Percentiles rank a stretch among this genome's conserved stretches.
Evolutionary conservation across 2,113 vertebrate genomes (phyloP).

Genomic region (Carassius gibelio): DNA sequence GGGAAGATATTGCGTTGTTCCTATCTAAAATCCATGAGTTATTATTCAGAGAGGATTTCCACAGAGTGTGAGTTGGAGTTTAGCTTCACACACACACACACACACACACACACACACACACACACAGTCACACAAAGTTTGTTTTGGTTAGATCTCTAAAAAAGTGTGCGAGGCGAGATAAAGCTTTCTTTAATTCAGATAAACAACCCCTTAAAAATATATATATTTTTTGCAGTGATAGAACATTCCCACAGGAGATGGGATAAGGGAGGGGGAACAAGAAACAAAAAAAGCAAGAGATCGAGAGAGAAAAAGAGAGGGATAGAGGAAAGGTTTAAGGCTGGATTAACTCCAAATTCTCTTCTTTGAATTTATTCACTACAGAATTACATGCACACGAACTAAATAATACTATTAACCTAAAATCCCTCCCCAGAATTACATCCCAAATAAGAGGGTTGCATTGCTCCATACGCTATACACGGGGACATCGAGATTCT

Average conservation of each 20-base stretch:
- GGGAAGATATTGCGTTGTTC: conserved; percentile 8
- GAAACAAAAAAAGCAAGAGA: conserved; percentile 15
- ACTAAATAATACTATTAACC: conserved; percentile 48
- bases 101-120: too few species aligned
- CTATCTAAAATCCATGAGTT: conserved; percentile 38
- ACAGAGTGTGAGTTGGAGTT: not conserved
- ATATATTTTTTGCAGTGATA: conserved; percentile 3
- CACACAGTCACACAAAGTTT: too few species aligned
- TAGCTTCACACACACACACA: not conserved
- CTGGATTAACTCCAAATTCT: conserved; percentile 42
- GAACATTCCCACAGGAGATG: not conserved
- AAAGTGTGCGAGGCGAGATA: not conserved
- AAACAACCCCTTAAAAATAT: conserved; percentile 20
- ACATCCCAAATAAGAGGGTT: conserved; percentile 21
- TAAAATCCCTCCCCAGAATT: not conserved
- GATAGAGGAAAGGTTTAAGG: conserved; percentile 27
- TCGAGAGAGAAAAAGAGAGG: conserved; percentile 54
- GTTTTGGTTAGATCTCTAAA: conserved; percentile 33
- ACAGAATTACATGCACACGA: conserved; percentile 32
- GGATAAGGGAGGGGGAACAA: not conserved
- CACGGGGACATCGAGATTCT: not conserved
- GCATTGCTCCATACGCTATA: not conserved
- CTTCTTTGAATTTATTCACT: conserved; percentile 32
- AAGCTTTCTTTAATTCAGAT: conserved; percentile 34
- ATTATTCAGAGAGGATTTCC: conserved; percentile 22